Evolutionary conservation across 2,888 invertebrate genomes (phyloP).

Genomic region (Agrochola lychnidis): DNA sequence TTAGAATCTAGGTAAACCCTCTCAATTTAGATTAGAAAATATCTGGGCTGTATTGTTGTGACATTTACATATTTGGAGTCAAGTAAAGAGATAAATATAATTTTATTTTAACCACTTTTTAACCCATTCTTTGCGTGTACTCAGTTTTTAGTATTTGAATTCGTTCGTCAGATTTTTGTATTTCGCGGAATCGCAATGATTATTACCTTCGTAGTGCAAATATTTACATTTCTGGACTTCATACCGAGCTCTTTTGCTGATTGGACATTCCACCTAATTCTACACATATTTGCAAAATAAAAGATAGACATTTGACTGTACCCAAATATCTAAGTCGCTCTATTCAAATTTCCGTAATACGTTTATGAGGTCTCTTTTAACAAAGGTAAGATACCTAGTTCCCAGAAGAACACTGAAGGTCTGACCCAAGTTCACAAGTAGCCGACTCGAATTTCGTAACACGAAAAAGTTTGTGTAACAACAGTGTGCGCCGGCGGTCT

Average conservation of each 20-base stretch:
- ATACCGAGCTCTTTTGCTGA: not conserved
- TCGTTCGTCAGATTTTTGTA: not conserved
- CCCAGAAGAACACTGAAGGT: slow-evolving; percentile 68
- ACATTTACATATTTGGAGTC: not conserved
- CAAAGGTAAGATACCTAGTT: slow-evolving; percentile 63
- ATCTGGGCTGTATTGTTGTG: not conserved
- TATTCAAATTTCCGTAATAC: slow-evolving; percentile 56
- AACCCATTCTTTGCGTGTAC: not conserved
- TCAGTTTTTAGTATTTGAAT: not conserved
- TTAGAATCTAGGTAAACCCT: slow-evolving; percentile 20
- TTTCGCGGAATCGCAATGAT: not conserved
- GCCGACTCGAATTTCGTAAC: slow-evolving; percentile 82
- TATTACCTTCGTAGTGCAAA: not conserved
- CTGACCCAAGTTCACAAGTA: slow-evolving; percentile 78
- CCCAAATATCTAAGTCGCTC: slow-evolving; percentile 26
- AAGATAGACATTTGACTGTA: slow-evolving; percentile 11
- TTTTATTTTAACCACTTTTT: not conserved
- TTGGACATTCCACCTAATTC: not conserved
- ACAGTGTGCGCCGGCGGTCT: slow-evolving; percentile 81
- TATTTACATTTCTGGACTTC: not conserved
- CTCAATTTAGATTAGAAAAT: slow-evolving; percentile 3
- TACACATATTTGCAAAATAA: slow-evolving; percentile 20
- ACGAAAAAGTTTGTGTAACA: slow-evolving; percentile 84
- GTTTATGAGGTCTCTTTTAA: slow-evolving; percentile 56
- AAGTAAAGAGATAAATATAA: not conserved